Base-by-base conservation (phyloP, 2,888 invertebrate species). In the Ceraclea dissimilis region DNA sequence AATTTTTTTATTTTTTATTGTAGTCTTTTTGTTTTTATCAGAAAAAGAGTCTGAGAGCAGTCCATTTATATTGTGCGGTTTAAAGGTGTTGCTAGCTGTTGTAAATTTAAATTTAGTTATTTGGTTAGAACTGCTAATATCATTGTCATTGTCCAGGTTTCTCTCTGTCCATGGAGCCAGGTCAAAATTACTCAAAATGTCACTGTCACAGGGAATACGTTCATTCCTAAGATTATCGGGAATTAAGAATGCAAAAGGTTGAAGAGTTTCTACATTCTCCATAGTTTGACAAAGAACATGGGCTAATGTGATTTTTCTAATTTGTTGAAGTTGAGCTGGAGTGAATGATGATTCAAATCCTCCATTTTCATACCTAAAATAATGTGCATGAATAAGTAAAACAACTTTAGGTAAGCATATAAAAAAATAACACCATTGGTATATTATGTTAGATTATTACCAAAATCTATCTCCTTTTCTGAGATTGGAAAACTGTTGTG, bases 381-480 rank as follows among this genome's bases (percentile, higher is more conserved):
- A 18, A 44, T 69, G n/a, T n/a, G n/a, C n/a, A 26, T 6, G 10
- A 26, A 26, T 26, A 26, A 26, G 4, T 26, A 26, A 26, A 26
- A 26, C 10, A 26, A 67, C 19, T 21, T 34, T 49, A 20, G 13
- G 17, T 13, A 26, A 17, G 20, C 4, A 20, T 13, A 26, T n/a
- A n/a, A n/a, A n/a, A n/a, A n/a, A n/a, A n/a, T 26, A 26, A 11
- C 6, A 49, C 17, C 26, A 10, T n/a, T 11, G 16, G 10, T 31
- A 43, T 6, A 43, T 2, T 26, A 43, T 19, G 16, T n/a, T 5
- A 43, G 8, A 19, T 13, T 11, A 56, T 67, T 66, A 78, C 89
- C 89, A 89, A 69, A 90, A 89, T 58, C 88, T 74, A 68, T 90
- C 88, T 13, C 90, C 90, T 67, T 83, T 84, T 1, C 89, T 81